Conservation (phyloP, 2,797 vertebrate genomes). For the Coranthus polyacanthus region DNA sequence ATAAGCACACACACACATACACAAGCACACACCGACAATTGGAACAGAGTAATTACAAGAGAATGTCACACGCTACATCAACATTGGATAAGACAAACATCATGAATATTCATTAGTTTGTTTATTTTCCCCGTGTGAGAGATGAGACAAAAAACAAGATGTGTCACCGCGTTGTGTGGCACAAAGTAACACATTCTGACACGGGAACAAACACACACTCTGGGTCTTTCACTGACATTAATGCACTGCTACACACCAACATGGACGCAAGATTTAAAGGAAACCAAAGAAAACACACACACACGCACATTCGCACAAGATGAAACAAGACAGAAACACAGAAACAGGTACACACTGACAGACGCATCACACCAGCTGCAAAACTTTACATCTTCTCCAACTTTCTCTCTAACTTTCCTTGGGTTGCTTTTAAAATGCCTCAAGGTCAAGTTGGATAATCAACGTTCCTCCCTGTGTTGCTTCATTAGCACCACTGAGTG, state of each 20-base stretch:
- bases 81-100: slow-evolving; percentile 57
- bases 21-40: slow-evolving; percentile 13
- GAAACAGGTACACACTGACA: background rate
- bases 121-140: slow-evolving; percentile 58
- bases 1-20: slow-evolving; percentile 8
- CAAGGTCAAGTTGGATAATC: slow-evolving; percentile 78
- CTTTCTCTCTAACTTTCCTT: slow-evolving; percentile 57
- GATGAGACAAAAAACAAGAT: slow-evolving; percentile 51
- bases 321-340: background rate
- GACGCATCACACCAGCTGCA: background rate
- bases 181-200: slow-evolving; percentile 24
- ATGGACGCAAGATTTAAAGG: background rate
- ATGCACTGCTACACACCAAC: slow-evolving; percentile 2
- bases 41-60: slow-evolving; percentile 59
- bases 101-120: slow-evolving; percentile 72
- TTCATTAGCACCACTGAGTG: slow-evolving; percentile 74
- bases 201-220: slow-evolving; percentile 25
- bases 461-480: slow-evolving; percentile 61
- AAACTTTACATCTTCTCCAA: slow-evolving; percentile 30
- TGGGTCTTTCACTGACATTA: slow-evolving; percentile 24
- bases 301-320: background rate
- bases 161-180: slow-evolving; percentile 20
- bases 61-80: slow-evolving; percentile 42
- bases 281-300: slow-evolving; percentile 12
- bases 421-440: slow-evolving; percentile 59